A percentile compares a stretch with the other conserved stretches of the same genome.
phyloP scores from a whole-genome alignment of 1,140 invertebrate species.

The Steinernema khuongi region DNA sequence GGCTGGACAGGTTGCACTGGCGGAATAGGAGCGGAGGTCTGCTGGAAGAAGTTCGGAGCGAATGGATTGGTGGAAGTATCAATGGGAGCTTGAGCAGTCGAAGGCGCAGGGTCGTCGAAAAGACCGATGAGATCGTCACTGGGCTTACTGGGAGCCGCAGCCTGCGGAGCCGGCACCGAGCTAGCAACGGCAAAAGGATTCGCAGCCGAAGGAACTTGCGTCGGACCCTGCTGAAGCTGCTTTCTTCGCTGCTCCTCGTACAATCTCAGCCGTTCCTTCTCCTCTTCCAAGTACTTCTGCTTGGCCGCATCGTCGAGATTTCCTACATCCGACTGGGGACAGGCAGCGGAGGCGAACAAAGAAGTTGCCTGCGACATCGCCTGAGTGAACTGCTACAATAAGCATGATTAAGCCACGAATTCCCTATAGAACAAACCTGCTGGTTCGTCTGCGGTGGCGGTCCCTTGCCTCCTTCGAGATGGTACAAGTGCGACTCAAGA shows the following conservation, averaged over 20 bases:
- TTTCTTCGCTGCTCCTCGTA: conserved; percentile 52
- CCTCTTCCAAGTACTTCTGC: conserved; percentile 55
- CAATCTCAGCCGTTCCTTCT: conserved; percentile 54
- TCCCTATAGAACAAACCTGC: conserved; percentile 36
- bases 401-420: background rate
- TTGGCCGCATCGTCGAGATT: conserved; percentile 48
- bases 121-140: conserved; percentile 39
- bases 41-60: conserved; percentile 3
- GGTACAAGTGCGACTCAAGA: conserved; percentile 85
- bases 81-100: conserved; percentile 4
- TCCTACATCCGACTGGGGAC: conserved; percentile 9
- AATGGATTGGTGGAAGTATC: conserved; percentile 11
- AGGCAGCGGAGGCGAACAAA: conserved; percentile 18
- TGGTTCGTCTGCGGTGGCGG: conserved; percentile 39
- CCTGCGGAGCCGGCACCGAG: background rate
- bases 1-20: conserved; percentile 16
- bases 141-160: conserved; percentile 9
- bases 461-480: conserved; percentile 68
- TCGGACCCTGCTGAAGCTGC: conserved; percentile 27
- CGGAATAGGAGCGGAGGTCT: conserved; percentile 2
- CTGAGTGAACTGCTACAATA: background rate
- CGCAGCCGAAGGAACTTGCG: background rate
- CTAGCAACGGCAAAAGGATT: conserved; percentile 37
- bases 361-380: conserved; percentile 9
- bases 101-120: conserved; percentile 28